These are phyloP conservation scores for Acrobasis suavella DNA, from an alignment of 2,888 invertebrate genomes.

Conservation along the genomic window DNA sequence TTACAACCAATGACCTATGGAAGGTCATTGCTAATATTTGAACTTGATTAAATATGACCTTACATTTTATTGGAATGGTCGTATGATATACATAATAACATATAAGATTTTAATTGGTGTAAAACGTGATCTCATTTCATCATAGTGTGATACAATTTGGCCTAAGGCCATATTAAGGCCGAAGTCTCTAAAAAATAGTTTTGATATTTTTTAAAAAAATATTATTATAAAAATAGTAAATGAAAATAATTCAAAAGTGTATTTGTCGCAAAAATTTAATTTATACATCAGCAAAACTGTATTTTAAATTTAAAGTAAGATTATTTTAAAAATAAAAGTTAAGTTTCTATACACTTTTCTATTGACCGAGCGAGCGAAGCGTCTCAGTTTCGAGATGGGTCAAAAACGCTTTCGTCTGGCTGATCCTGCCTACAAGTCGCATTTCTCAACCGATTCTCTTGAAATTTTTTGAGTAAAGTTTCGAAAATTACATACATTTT, in stretches of 20 bases:
- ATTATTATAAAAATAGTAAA: neutral
- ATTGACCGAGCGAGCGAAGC: too few species aligned
- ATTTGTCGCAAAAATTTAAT: neutral
- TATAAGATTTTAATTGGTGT: slow-evolving; percentile 1
- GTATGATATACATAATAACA: neutral
- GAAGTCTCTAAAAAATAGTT: slow-evolving; percentile 3
- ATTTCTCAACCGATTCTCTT: too few species aligned
- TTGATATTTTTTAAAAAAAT: slow-evolving; percentile 4
- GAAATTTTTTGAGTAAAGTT: too few species aligned
- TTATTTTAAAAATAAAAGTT: neutral
- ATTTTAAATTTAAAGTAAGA: neutral
- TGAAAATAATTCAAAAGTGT: neutral
- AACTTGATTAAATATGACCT: too few species aligned
- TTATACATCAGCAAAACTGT: neutral
- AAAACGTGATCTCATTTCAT: slow-evolving; percentile 8
- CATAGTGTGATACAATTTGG: neutral
- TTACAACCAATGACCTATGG: too few species aligned
- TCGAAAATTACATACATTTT: too few species aligned
- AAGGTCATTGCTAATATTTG: too few species aligned
- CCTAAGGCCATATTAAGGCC: neutral
- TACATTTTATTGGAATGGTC: neutral
- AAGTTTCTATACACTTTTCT: neutral
- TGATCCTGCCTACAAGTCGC: too few species aligned
- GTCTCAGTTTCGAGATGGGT: too few species aligned
- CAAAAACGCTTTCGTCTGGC: too few species aligned